Evolutionary conservation across 2,888 invertebrate genomes (phyloP), one percentile per base, ranked within the genome.

Genomic region (Pristionchus fissidentatus): DNA sequence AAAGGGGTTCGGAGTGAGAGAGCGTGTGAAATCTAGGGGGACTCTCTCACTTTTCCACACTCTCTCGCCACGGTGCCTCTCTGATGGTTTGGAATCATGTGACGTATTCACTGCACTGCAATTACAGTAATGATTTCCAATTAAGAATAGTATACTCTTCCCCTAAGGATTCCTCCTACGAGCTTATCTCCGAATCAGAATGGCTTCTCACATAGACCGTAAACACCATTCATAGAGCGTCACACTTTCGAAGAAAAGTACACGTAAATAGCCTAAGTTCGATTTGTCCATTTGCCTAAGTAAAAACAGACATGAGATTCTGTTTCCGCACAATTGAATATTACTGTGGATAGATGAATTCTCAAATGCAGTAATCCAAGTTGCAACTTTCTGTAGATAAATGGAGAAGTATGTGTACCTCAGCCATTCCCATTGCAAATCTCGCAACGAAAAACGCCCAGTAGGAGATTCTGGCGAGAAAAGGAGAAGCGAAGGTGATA

Each of bases 401-500:
- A n/a, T n/a, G n/a, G n/a, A n/a, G n/a, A n/a, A 8, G 7, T n/a
- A n/a, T n/a, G n/a, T n/a, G n/a, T 26, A 83, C 83, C 55, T 83
- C 83, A 43, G 52, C 83, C 46, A 83, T 70, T 49, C 83, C 83
- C n/a, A 83, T 70, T 0, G 73, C 70, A 38, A 83, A 73, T 43
- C 83, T 13, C 0, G 70, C 15, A 4, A 83, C 83, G 52, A 83
- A 73, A 43, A 83, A 83, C 32, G 83, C 35, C 83, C 83, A 83
- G n/a, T 70, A 83, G 10, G 83, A 83, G n/a, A 49, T 52, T n/a
- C 55, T 5, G 5, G 83, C 70, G 49, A 83, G 70, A 13, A 46
- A 43, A 15, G 83, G 83, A 52, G 83, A 70, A 15, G 73, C n/a
- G 70, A 83, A 70, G 19, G 73, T 52, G 26, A 83, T 55, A 55